These are phyloP conservation scores for Anticlea derivata DNA, from an alignment of 2,888 invertebrate species.

Conservation along the genomic window DNA sequence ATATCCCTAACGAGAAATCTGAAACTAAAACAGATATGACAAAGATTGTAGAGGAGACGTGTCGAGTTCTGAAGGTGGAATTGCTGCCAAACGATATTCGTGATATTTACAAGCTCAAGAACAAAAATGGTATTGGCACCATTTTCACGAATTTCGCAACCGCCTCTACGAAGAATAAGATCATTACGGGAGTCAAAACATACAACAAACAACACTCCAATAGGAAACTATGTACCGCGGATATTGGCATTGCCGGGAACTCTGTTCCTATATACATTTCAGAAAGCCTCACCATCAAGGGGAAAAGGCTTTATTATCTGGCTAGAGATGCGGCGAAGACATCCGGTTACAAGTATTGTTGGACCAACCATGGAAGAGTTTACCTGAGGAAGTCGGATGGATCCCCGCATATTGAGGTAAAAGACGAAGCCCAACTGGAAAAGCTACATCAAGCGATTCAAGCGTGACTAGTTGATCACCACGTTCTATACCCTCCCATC, in stretches of 20 bases:
- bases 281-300: not conserved
- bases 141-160: not conserved
- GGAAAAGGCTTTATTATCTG: not conserved
- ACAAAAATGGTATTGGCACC: not conserved
- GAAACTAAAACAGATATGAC: not conserved
- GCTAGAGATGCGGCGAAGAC: not conserved
- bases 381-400: not conserved
- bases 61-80: not conserved
- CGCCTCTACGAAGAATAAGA: not conserved
- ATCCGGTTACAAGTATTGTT: not conserved
- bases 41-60: not conserved
- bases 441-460: too few species aligned
- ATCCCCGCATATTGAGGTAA: not conserved
- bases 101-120: not conserved
- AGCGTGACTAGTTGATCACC: too few species aligned
- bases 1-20: not conserved
- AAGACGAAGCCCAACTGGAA: not conserved
- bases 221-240: not conserved
- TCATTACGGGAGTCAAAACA: not conserved
- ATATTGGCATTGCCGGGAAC: not conserved
- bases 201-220: not conserved
- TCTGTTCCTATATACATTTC: not conserved
- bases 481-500: too few species aligned
- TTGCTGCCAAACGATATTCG: not conserved
- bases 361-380: not conserved